Conservation (phyloP, 64 coral and sea anemone species). For the Hydrozoanthus tunicans region DNA sequence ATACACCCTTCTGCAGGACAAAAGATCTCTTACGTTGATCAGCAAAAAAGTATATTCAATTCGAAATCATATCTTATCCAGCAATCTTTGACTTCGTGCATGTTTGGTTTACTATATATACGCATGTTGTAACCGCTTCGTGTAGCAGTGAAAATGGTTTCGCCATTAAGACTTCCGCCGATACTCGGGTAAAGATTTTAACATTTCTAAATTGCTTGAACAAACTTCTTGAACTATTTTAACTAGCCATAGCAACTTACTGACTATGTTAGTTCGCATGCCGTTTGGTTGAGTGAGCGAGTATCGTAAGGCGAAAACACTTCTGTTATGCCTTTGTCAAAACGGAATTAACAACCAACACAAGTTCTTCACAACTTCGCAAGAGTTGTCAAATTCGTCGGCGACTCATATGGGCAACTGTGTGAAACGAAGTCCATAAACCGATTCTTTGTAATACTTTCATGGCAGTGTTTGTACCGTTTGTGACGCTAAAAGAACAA, state of each 20-base stretch:
- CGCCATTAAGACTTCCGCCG: neutral
- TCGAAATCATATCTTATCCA: neutral
- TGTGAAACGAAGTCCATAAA: too few relatives aligned
- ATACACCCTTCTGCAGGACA: neutral
- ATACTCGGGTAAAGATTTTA: constrained; percentile 14
- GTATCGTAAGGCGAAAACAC: neutral
- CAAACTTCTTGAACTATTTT: neutral
- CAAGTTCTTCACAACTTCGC: neutral
- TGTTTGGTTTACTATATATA: neutral
- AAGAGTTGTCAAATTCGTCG: too few relatives aligned
- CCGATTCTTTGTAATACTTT: too few relatives aligned
- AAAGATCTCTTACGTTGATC: neutral
- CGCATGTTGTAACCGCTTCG: neutral
- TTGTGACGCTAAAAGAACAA: too few relatives aligned
- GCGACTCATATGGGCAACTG: too few relatives aligned
- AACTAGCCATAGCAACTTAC: neutral
- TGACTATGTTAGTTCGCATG: neutral
- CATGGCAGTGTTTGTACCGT: too few relatives aligned
- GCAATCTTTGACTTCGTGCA: neutral
- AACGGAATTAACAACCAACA: neutral
- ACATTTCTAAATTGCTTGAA: neutral
- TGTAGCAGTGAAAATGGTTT: neutral
- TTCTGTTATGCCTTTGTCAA: neutral
- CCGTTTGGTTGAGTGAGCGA: neutral
- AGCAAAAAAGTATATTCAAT: neutral